These are phyloP conservation scores for Zeuzera pyrina DNA, from an alignment of 2,888 invertebrate species.

Conservation along the genomic window DNA sequence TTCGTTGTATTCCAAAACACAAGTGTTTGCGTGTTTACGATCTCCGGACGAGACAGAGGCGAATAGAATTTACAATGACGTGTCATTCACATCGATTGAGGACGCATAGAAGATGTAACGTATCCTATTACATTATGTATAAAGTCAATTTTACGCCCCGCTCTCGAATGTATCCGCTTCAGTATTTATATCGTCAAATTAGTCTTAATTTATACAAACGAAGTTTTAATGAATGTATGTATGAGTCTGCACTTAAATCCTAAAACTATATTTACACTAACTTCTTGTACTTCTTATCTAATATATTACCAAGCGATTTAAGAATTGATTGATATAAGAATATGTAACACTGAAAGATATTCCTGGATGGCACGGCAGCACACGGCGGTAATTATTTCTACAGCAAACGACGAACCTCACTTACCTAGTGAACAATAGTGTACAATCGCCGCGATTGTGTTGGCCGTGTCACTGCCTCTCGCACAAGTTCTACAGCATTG, in stretches of 20 bases:
- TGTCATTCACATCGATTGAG: conserved; percentile 68
- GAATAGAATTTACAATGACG: conserved; percentile 67
- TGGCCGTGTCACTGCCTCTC: conserved; percentile 56
- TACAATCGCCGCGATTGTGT: conserved; percentile 55
- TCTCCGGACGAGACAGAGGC: conserved; percentile 52
- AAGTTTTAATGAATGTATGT: no score
- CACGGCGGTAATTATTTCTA: conserved; percentile 37
- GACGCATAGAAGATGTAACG: conserved; percentile 57
- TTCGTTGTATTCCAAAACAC: conserved; percentile 49
- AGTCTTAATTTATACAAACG: no score
- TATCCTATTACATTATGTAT: conserved; percentile 60
- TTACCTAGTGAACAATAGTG: conserved; percentile 61
- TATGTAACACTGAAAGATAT: no score
- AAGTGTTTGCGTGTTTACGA: conserved; percentile 64
- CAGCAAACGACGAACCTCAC: conserved; percentile 13
- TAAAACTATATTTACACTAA: no score
- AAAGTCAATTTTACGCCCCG: conserved; percentile 27
- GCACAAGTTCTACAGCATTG: conserved; percentile 48
- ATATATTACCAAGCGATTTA: no score
- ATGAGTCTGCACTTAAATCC: no score
- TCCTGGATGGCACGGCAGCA: conserved; percentile 5
- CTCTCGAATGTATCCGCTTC: conserved; percentile 12
- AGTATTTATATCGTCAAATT: no score
- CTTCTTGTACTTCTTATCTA: no score
- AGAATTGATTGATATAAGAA: no score